phyloP scores from a whole-genome alignment of 2,797 vertebrate species.

The Sitta carolinensis region DNA sequence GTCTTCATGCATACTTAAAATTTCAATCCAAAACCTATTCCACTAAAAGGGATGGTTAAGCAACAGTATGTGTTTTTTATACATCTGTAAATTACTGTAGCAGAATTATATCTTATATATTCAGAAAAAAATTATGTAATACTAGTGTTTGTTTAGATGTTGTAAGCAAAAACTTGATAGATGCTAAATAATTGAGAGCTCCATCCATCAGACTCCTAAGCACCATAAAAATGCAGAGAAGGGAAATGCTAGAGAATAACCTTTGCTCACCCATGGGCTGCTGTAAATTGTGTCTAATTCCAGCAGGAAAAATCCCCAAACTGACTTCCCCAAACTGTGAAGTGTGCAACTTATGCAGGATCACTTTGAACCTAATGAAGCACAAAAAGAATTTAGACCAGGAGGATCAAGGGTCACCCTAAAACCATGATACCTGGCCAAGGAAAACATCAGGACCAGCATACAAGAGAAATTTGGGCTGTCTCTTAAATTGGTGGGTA shows the following conservation, averaged over 20 bases:
- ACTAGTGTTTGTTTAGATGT: not conserved
- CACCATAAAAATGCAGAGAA: not conserved
- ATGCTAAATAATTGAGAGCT: slow-evolving; percentile 27
- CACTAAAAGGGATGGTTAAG: slow-evolving; percentile 50
- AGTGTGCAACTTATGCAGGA: not conserved
- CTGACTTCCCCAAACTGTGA: not conserved
- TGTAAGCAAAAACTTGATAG: slow-evolving; percentile 22
- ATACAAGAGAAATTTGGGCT: not conserved
- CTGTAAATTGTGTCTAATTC: not conserved
- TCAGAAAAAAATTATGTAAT: not conserved
- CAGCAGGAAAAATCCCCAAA: not conserved
- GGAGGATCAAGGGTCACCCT: not conserved
- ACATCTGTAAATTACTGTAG: not conserved
- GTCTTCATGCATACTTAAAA: slow-evolving; percentile 68
- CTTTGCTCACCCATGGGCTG: not conserved
- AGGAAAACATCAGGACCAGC: not conserved
- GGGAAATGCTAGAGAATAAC: not conserved
- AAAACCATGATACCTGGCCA: not conserved
- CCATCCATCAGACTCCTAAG: not conserved
- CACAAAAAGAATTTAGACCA: not conserved
- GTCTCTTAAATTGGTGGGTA: not conserved
- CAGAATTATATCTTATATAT: not conserved
- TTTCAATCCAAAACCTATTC: slow-evolving; percentile 56
- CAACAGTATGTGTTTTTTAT: not conserved
- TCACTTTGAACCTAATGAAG: not conserved